phyloP scores from a whole-genome alignment of 2,797 vertebrate species.

The Ibycter americanus region DNA sequence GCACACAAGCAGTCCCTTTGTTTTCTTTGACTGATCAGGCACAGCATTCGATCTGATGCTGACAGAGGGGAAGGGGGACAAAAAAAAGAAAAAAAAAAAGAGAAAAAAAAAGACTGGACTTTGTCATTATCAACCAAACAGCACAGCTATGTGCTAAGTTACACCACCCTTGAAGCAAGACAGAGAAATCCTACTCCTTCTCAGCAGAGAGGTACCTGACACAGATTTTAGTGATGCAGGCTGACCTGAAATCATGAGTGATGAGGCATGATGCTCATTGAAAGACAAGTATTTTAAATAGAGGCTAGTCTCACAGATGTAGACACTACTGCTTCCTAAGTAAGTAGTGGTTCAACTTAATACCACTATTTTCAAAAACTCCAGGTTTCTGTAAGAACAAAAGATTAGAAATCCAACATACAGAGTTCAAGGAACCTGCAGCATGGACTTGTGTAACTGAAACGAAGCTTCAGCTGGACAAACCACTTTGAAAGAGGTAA shows the following conservation, averaged over 20 bases:
- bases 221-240: neutral
- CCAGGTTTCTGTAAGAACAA: neutral
- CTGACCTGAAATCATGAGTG: neutral
- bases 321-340: neutral
- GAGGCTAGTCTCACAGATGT: neutral
- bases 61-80: neutral
- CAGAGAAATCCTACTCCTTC: neutral
- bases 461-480: neutral
- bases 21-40: neutral
- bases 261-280: fast-evolving
- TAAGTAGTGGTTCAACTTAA: neutral
- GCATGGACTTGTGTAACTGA: neutral
- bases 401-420: neutral
- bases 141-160: neutral
- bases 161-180: neutral
- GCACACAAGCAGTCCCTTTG: neutral
- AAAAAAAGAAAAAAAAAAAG: too few relatives aligned
- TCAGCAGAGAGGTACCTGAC: neutral
- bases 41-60: fast-evolving
- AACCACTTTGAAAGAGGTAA: neutral
- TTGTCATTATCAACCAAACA: neutral
- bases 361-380: neutral
- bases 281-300: neutral
- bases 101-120: neutral
- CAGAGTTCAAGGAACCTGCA: neutral